Evolutionary conservation across 2,888 invertebrate genomes (phyloP), one percentile per base, ranked within the genome.

Genomic region (Leptogaster cylindrica): DNA sequence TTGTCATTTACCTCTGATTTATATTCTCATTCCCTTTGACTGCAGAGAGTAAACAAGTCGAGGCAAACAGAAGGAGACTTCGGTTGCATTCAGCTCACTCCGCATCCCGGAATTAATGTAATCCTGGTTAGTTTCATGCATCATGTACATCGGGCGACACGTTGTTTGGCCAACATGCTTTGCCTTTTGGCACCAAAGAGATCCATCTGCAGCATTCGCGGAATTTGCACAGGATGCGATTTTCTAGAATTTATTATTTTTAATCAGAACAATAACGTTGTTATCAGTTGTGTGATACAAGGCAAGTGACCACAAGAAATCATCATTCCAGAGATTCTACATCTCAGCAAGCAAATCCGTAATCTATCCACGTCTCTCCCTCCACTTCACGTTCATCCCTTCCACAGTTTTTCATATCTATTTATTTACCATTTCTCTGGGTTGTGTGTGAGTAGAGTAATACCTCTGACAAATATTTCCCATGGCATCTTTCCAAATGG

Each of bases 251-350:
- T n/a, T n/a, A n/a, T n/a, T n/a, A n/a, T n/a, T n/a, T n/a, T n/a
- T n/a, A n/a, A n/a, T n/a, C n/a, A n/a, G n/a, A n/a, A n/a, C n/a
- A n/a, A n/a, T n/a, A n/a, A n/a, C n/a, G n/a, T n/a, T n/a, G n/a
- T n/a, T n/a, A 61, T 44, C 41, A 61, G 41, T 61, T 44, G 27
- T 28, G 44, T 31, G 44, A 61, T 44, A 61, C 31, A 44, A 61
- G 61, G 14, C 28, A 18, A 61, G 27, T 61, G 44, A 44, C 27
- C 25, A 28, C 61, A 68, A 68, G 66, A 33, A 51, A 61, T 48
- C 58, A 66, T 66, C 68, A 68, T 68, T 65, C 68, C 65, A 65
- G 66, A 55, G 61, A 61, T n/a, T 66, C 65, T 68, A 50, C 44
- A 61, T 66, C 51, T 66, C 65, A 51, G 36, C 27, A 18, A 61